Conservation (phyloP, 1,140 invertebrate species). For the Drosophila repletoides region DNA sequence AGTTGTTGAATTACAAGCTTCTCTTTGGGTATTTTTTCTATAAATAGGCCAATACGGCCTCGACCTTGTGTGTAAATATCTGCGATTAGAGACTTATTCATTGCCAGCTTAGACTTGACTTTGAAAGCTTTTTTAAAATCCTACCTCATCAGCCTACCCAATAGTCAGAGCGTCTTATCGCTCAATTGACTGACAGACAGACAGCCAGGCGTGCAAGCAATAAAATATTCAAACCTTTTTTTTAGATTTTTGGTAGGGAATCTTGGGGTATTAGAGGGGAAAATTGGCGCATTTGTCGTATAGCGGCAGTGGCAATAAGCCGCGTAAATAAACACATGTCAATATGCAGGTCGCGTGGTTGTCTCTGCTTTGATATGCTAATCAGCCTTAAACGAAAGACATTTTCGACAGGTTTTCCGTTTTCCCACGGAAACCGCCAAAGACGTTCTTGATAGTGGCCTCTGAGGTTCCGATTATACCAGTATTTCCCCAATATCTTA, state of each 20-base stretch:
- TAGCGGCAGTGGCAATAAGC: conserved; percentile 15
- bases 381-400: conserved; percentile 72
- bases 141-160: background rate
- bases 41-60: background rate
- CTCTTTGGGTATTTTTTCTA: too few species aligned
- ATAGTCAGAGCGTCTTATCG: conserved; percentile 44
- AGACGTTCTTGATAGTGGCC: background rate
- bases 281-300: conserved; percentile 4
- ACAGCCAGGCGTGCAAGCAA: conserved; percentile 45
- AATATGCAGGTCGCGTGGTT: conserved; percentile 66
- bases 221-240: conserved; percentile 69
- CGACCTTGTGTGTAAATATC: background rate
- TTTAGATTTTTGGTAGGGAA: too few species aligned
- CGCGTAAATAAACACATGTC: conserved; percentile 72
- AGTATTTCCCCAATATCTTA: background rate
- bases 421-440: conserved; percentile 60
- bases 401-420: conserved; percentile 76
- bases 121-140: conserved; percentile 24
- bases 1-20: too few species aligned
- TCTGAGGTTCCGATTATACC: background rate
- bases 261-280: conserved; percentile 1
- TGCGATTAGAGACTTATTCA: conserved; percentile 36
- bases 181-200: conserved; percentile 62
- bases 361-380: conserved; percentile 72
- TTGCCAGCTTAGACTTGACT: conserved; percentile 13